Evolutionary conservation across 2,113 vertebrate genomes (phyloP), one percentile per base, ranked within the genome.

Genomic region (Mandrillus leucophaeus): DNA sequence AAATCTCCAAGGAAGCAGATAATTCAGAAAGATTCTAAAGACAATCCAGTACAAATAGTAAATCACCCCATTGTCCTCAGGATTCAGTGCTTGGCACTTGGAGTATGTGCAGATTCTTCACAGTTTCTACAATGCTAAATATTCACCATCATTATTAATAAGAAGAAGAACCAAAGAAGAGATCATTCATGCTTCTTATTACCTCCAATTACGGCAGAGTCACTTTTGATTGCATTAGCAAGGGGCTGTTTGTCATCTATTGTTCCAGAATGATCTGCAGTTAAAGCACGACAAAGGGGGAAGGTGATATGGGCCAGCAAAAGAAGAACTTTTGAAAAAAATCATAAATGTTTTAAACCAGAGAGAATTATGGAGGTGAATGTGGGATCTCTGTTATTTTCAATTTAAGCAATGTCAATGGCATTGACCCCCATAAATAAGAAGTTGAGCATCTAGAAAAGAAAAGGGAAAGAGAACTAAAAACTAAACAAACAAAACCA

Each of bases 201-300:
- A 99, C 99, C 99, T 99, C 99, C 99, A 97, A 99, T 99, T 85
- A 99, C 98, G 97, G 99, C 99, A 88, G 99, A 99, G 98, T 99
- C 99, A 94, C 98, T 99, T 98, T 96, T 99, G 98, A 99, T 99
- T 95, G 98, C 98, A 98, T 99, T 99, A 92, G 99, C 98, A 97
- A 99, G 97, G 43, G 99, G 99, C 40, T 99, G 98, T 98, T 99
- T 99, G 79, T 99, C 98, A 97, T 99, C 99, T 98, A 98, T 98
- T 88, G 99, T 98, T 98, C 99, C 99, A 93, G 99, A 99, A 94
- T 99, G 99, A 98, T 99, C 99, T 99, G 98, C 48, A 99, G 97
- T 83, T 97, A 94, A 93, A 92, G 61, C 45, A 87, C 8, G 72
- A n/a, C 66, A 68, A 75, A 64, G 7, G 64, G 30, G 10, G 55